Conservation (phyloP, 2,888 invertebrate species). For the Pristionchus japonicus region DNA sequence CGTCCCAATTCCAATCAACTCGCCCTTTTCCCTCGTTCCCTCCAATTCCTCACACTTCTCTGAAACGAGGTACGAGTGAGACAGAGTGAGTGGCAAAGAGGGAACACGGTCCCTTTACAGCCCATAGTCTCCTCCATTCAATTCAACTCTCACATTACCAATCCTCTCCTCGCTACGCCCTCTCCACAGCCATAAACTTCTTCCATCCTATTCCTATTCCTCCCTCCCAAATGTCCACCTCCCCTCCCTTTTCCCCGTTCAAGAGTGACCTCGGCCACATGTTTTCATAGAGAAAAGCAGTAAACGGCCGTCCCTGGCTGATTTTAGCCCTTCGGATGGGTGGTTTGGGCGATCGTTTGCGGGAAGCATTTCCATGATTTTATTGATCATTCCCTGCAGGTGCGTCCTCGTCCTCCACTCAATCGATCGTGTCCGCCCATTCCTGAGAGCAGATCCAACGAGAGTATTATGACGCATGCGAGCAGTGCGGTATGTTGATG, state of each 20-base stretch:
- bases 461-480: conserved; percentile 70
- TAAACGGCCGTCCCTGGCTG: background rate
- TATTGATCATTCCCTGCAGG: conserved; percentile 36
- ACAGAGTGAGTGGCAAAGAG: background rate
- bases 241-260: conserved; percentile 21
- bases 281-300: conserved; percentile 27
- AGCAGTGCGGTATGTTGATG: background rate
- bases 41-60: background rate
- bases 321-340: background rate
- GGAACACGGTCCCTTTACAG: conserved; percentile 19
- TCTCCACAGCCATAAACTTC: conserved; percentile 12
- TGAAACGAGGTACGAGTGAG: background rate
- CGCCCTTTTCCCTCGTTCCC: background rate
- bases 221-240: conserved; percentile 40
- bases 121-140: conserved; percentile 17
- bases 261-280: conserved; percentile 45
- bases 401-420: conserved; percentile 68
- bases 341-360: background rate
- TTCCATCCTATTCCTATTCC: conserved; percentile 35
- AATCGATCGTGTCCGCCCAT: conserved; percentile 74
- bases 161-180: background rate
- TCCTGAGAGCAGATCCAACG: conserved; percentile 73
- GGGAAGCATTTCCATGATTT: conserved; percentile 14
- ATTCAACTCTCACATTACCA: conserved; percentile 31
- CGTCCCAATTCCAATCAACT: background rate